Percentiles rank a stretch among this genome's conserved stretches.
These are phyloP conservation scores for Cheilosia vernalis DNA, from an alignment of 2,888 invertebrate species.

Conservation along the genomic window DNA sequence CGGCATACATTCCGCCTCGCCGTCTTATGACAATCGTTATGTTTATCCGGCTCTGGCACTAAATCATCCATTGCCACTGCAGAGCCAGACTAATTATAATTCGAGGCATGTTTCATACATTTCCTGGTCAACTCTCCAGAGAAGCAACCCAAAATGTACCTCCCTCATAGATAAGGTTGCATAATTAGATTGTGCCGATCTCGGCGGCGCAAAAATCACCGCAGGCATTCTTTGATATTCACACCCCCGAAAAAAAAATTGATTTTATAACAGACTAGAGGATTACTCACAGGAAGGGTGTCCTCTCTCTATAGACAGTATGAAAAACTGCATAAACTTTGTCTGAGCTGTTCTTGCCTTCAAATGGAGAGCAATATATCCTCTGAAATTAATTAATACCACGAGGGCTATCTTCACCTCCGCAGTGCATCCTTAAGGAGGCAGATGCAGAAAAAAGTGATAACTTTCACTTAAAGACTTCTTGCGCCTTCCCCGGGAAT, in stretches of 20 bases:
- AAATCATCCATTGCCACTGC: constrained; percentile 40
- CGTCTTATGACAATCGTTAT: constrained; percentile 18
- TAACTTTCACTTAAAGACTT: constrained; percentile 72
- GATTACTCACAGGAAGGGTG: constrained; percentile 11
- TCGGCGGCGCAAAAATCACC: constrained; percentile 17
- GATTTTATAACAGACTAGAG: constrained; percentile 15
- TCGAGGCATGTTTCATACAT: constrained; percentile 40
- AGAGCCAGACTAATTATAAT: constrained; percentile 57
- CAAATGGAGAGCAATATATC: constrained; percentile 61
- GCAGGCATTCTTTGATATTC: constrained; percentile 13
- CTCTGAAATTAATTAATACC: constrained; percentile 71
- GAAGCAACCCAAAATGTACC: constrained; percentile 1
- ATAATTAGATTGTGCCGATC: constrained; percentile 60
- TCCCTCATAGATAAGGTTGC: constrained; percentile 5
- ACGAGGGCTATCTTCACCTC: constrained; percentile 57
- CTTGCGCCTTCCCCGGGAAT: constrained; percentile 8
- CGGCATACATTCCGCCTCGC: not conserved
- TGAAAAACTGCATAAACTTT: constrained; percentile 59
- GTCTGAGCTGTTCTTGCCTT: constrained; percentile 6
- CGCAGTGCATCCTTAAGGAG: constrained; percentile 33
- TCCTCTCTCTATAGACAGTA: constrained; percentile 6
- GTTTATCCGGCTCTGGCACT: constrained; percentile 25
- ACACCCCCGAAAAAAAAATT: constrained; percentile 37
- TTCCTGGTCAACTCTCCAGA: constrained; percentile 41
- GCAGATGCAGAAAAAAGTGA: constrained; percentile 33